Evolutionary conservation across 2,113 vertebrate genomes (phyloP).

Genomic region (Myotis brandtii): DNA sequence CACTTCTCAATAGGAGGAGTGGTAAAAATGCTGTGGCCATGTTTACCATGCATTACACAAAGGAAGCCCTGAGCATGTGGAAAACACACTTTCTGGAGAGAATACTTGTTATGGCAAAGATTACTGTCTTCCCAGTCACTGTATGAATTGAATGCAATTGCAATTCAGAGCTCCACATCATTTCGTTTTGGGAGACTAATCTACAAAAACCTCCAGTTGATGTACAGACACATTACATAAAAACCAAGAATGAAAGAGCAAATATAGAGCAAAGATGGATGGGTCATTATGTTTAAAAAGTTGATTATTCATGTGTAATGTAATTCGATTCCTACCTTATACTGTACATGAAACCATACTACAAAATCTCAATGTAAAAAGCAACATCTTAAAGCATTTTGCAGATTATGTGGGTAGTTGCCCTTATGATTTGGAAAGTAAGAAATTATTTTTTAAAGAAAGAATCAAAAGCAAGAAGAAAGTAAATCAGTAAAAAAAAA

Average conservation of each 20-base stretch:
- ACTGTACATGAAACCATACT: not conserved
- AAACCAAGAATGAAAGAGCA: not conserved
- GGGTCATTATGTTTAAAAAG: not conserved
- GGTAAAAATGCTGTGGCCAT: accelerated
- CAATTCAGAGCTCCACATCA: not conserved
- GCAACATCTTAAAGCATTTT: too few species aligned
- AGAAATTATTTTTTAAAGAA: not conserved
- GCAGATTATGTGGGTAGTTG: not conserved
- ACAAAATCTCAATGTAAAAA: not conserved
- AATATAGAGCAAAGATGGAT: too few species aligned
- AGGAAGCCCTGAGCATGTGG: not conserved
- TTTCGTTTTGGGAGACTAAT: not conserved
- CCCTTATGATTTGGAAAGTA: not conserved
- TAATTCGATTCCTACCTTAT: not conserved
- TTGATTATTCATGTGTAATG: accelerated
- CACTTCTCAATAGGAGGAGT: accelerated
- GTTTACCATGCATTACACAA: accelerated
- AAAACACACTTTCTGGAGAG: not conserved
- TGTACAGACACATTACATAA: too few species aligned
- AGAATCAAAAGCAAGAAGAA: not conserved
- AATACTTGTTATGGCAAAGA: accelerated
- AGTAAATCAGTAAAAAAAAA: not conserved
- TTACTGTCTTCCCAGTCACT: not conserved
- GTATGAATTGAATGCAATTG: not conserved
- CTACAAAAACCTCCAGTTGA: not conserved